Percentiles rank a stretch among this genome's conserved stretches.
Evolutionary conservation across 37 sponge, comb jelly and placozoan species (phyloP).

Genomic region (Cliona cf. orientalis): DNA sequence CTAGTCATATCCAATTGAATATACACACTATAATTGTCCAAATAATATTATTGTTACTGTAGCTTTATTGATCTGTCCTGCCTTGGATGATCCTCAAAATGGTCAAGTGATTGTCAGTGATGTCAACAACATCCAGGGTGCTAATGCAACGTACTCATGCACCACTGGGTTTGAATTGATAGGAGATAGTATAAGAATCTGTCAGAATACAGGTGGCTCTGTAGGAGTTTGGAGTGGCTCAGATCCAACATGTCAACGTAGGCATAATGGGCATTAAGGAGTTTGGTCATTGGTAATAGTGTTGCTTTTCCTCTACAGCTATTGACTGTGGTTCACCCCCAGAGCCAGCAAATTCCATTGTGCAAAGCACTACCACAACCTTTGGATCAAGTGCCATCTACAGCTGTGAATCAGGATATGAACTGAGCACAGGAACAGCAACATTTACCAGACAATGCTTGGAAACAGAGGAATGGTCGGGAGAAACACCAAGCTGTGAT

Average conservation of each 20-base stretch:
- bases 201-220: no score
- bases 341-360: background rate
- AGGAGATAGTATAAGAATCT: background rate
- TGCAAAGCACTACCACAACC: background rate
- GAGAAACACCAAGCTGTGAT: no score
- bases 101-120: background rate
- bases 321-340: background rate
- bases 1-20: background rate
- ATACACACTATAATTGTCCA: background rate
- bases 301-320: background rate
- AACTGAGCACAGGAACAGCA: background rate
- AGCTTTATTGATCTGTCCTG: background rate
- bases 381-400: background rate
- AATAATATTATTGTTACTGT: background rate
- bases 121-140: background rate
- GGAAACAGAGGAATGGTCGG: background rate
- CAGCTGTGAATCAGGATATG: background rate
- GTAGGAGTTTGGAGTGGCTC: background rate
- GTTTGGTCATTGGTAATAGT: no score
- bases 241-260: background rate
- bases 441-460: background rate
- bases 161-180: background rate
- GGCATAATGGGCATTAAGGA: no score
- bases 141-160: background rate
- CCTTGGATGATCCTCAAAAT: background rate